These are phyloP conservation scores for Paratrypauchen microcephalus DNA, from an alignment of 2,797 vertebrate species.

Conservation along the genomic window DNA sequence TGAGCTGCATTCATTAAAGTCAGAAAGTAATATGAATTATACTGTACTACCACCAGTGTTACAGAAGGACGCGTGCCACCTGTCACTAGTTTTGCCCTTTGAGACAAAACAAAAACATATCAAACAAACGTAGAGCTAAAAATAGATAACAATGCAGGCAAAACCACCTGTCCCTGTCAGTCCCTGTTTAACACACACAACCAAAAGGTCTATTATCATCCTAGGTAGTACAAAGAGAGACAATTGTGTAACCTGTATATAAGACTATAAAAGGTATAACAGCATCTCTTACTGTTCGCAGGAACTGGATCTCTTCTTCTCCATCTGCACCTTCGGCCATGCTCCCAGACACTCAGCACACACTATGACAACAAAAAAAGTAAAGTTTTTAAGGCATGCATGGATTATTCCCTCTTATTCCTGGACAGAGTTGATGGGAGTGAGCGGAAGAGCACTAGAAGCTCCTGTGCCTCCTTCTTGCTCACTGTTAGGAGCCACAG, in stretches of 20 bases:
- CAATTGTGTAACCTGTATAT: neutral
- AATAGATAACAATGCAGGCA: constrained; percentile 80
- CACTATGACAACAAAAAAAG: constrained; percentile 42
- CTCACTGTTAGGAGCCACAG: constrained; percentile 46
- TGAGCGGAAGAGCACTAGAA: constrained; percentile 42
- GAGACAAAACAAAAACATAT: constrained; percentile 55
- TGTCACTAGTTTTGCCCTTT: constrained; percentile 31
- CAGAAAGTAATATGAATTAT: neutral
- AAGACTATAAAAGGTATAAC: neutral
- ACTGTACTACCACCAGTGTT: neutral
- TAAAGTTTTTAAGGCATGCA: constrained; percentile 14
- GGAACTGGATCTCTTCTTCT: constrained; percentile 92
- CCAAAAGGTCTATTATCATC: constrained; percentile 5
- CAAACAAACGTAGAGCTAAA: constrained; percentile 58
- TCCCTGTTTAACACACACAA: constrained; percentile 41
- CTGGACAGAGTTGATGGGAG: constrained; percentile 46
- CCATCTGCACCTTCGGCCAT: constrained; percentile 91
- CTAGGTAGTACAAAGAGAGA: neutral
- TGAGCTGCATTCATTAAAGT: neutral
- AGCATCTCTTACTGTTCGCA: constrained; percentile 86
- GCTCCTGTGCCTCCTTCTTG: constrained; percentile 39
- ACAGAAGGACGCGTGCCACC: constrained; percentile 10
- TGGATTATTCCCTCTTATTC: constrained; percentile 13
- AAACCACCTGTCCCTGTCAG: constrained; percentile 71
- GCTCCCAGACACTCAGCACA: constrained; percentile 43